A percentile compares a stretch with the other conserved stretches of the same genome.
Evolutionary conservation across 2,113 vertebrate species (phyloP).

Genomic region (Heterotilapia buettikoferi): DNA sequence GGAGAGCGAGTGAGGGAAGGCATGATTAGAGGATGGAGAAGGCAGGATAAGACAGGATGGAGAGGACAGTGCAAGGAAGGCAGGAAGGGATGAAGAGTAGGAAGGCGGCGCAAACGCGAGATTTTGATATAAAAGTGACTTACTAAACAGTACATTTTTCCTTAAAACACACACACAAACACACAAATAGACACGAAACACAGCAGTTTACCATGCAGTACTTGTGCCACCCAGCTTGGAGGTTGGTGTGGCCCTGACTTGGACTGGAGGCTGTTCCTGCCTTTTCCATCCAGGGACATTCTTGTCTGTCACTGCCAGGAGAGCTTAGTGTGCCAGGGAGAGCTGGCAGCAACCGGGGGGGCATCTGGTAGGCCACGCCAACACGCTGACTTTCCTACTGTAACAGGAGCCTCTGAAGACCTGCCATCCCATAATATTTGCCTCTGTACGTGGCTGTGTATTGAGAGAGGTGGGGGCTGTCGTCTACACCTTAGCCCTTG

Average conservation of each 20-base stretch:
- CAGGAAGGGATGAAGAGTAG: neutral
- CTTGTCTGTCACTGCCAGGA: constrained; percentile 49
- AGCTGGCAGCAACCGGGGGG: constrained; percentile 43
- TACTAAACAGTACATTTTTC: neutral
- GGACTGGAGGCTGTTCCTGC: constrained; percentile 7
- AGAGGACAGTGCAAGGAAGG: neutral
- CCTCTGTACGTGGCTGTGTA: constrained; percentile 15
- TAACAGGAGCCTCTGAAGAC: constrained; percentile 47
- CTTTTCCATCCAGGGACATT: constrained; percentile 44
- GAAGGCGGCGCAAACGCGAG: neutral
- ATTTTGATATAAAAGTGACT: constrained; percentile 49
- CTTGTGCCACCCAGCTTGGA: constrained; percentile 11
- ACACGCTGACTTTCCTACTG: constrained; percentile 31
- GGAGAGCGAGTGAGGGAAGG: neutral
- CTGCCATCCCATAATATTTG: constrained; percentile 43
- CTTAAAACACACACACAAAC: neutral
- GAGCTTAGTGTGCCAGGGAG: constrained; percentile 31
- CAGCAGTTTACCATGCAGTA: neutral
- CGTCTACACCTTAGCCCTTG: neutral
- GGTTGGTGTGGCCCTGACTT: constrained; percentile 32
- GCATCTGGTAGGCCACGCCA: constrained; percentile 32
- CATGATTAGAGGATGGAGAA: constrained; percentile 30
- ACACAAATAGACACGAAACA: neutral
- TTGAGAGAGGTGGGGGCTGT: neutral
- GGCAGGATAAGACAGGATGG: constrained; percentile 28